Evolutionary conservation across 2,888 invertebrate species (phyloP), one percentile per base, ranked within the genome.

Genomic region (Volucella inflata): DNA sequence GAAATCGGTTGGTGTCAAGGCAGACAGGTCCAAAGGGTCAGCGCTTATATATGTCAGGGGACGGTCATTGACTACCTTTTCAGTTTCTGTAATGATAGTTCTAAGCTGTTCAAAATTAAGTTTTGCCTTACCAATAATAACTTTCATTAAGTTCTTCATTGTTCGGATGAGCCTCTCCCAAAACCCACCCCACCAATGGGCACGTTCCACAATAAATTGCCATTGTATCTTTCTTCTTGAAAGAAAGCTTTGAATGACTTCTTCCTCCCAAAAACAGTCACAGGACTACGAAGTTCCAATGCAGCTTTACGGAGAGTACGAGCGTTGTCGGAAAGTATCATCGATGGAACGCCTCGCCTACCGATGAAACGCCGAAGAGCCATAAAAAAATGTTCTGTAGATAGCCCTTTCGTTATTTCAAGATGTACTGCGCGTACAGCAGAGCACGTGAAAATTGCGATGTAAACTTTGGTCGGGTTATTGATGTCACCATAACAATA

Each of bases 311-410:
- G 38, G 14, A 62, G 46, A 2, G 46, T 62, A 8, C n/a, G 12
- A n/a, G 67, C 53, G 42, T 53, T 67, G 17, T 67, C 67, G 1
- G 67, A 53, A 10, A 51, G n/a, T 8, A 67, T 42, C 21, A 53
- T 2, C 1, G 53, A 14, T 14, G 53, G 53, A 1, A 51, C 42
- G 8, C 50, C 51, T 12, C 65, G 14, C 12, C 38, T 51, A 3
- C 17, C 65, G 3, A 65, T 51, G 12, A 65, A 65, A 8, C 51
- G 17, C 40, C 21, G 4, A 0, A 65, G 17, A 8, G 40, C 51
- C 40, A 51, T 44, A 10, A 53, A 11, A 11, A 38, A 67, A 30
- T 40, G 9, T 51, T 51, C 42, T 2, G 40, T 40, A 2, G 65
- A 38, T 6, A 65, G 16, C 38, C 51, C 21, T 2, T 0, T 4